These are phyloP conservation scores for Theristus sp. DNA, from an alignment of 2,888 invertebrate genomes.

Conservation along the genomic window DNA sequence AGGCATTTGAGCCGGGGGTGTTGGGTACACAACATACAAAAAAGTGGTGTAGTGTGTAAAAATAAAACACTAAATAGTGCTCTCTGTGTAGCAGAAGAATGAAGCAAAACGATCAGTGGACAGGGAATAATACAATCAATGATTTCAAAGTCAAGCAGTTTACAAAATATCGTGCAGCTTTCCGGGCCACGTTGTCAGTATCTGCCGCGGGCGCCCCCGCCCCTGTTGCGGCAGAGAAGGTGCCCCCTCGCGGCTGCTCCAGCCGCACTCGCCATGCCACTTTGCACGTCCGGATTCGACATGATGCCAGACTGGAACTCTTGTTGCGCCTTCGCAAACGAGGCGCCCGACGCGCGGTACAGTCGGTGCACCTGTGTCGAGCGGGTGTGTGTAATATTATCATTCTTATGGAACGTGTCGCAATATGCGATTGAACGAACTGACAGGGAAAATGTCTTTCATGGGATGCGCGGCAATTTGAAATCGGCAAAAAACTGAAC, in stretches of 20 bases:
- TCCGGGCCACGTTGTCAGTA: too few species aligned
- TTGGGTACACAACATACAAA: too few species aligned
- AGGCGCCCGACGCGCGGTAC: conserved; percentile 85
- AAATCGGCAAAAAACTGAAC: not conserved
- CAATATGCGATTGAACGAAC: not conserved
- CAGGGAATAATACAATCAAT: not conserved
- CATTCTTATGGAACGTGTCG: not conserved
- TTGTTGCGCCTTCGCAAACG: conserved; percentile 86
- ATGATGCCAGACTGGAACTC: conserved; percentile 91
- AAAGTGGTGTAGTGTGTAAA: too few species aligned
- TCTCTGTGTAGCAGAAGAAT: too few species aligned
- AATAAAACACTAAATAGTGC: too few species aligned
- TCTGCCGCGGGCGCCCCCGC: not conserved
- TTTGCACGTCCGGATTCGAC: conserved; percentile 76
- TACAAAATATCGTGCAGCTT: too few species aligned
- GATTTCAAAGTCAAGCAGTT: too few species aligned
- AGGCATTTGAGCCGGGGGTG: too few species aligned
- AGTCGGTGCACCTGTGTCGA: conserved; percentile 91
- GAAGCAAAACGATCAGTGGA: too few species aligned
- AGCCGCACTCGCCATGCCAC: conserved; percentile 11
- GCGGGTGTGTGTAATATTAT: too few species aligned
- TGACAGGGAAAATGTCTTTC: not conserved
- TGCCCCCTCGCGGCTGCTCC: conserved; percentile 14
- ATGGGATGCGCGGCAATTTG: not conserved
- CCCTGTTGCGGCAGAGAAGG: not conserved